Base-by-base conservation (phyloP, 2,888 invertebrate species). In the Calliopum simillimum region DNA sequence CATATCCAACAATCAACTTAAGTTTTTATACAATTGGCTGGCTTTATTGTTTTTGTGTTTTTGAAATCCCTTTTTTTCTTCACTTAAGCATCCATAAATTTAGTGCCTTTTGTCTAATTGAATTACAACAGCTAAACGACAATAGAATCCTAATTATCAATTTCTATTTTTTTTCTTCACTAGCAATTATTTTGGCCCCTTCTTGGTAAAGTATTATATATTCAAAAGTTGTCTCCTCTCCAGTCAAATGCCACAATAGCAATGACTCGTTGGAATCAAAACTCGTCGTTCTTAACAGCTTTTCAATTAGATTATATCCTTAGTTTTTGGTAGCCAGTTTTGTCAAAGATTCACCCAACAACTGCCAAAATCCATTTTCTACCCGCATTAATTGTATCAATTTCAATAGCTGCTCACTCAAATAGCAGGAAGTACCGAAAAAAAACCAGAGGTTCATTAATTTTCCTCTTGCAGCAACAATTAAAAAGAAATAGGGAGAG, bases 201-300 rank as follows among this genome's bases (percentile, higher is more conserved):
- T 2, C 1, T 33, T 23, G 14, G 13, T 21, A 14, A 51, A 44
- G 16, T 19, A 61, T 65, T 65, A 65, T 13, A 41, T 65, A 65
- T 65, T 65, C 65, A 53, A 21, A 65, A 12, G 21, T 21, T 55
- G 65, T 65, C 16, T n/a, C 16, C 51, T 25, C 21, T 25, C 58
- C n/a, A 33, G n/a, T n/a, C 58, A n/a, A 25, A 58, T 19, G 11
- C n/a, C 12, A 21, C 23, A n/a, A n/a, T 56, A 13, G 13, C 21
- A n/a, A n/a, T n/a, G n/a, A n/a, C 61, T 43, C 44, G 16, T 13
- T 61, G 43, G 59, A 47, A 59, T 67, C 67, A 67, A 41, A 67
- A 67, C 58, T 49, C 59, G 59, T 59, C 59, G 59, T 59, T 47
- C 59, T 67, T 59, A 67, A 67, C 67, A n/a, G 58, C 59, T 67